phyloP scores from a whole-genome alignment of 2,888 invertebrate genomes.

The Heteropelma amictum region DNA sequence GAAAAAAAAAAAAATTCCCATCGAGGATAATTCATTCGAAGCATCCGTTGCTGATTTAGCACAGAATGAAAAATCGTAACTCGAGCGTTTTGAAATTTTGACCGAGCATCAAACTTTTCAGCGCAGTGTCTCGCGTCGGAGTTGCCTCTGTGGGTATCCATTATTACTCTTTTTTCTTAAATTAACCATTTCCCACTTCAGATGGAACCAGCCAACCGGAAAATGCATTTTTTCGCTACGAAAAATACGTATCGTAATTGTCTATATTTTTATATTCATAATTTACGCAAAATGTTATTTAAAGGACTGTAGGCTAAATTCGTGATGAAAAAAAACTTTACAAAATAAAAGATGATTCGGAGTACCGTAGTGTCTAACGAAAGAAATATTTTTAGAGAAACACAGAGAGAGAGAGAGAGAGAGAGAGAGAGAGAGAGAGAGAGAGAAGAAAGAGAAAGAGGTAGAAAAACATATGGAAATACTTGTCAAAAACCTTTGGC shows the following conservation, averaged over 20 bases:
- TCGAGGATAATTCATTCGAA: no score
- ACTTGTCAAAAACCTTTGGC: constrained; percentile 48
- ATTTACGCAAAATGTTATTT: background rate
- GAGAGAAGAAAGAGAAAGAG: constrained; percentile 47
- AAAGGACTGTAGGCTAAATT: background rate
- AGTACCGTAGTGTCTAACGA: background rate
- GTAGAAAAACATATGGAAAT: constrained; percentile 45
- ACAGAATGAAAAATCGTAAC: no score
- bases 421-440: constrained; percentile 45
- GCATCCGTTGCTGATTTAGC: no score
- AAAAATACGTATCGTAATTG: constrained; percentile 25
- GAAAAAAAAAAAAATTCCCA: no score
- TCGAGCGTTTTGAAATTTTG: no score
- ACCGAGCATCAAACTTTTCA: no score
- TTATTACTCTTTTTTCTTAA: background rate
- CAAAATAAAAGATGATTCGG: background rate
- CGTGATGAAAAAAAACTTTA: background rate
- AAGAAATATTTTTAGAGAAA: background rate
- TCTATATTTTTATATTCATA: constrained; percentile 6
- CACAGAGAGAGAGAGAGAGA: constrained; percentile 40
- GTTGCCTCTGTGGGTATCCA: background rate
- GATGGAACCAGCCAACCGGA: constrained; percentile 24
- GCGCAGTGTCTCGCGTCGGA: background rate
- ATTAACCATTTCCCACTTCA: constrained; percentile 6
- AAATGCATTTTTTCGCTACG: constrained; percentile 11